Conservation (phyloP, 2,888 invertebrate genomes). For the Spodoptera exigua region DNA sequence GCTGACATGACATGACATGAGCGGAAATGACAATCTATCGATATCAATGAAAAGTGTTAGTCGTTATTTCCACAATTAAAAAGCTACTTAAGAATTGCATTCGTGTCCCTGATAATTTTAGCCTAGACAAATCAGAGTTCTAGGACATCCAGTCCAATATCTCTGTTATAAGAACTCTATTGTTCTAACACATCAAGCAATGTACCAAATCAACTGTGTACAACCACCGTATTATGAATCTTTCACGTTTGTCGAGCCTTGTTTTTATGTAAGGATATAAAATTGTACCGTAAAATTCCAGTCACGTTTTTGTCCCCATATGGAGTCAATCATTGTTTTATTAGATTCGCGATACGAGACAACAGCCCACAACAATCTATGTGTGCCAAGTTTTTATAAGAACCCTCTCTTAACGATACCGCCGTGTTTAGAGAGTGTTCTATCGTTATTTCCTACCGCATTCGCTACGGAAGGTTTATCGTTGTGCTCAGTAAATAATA, state of each 20-base stretch:
- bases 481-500: constrained; percentile 28
- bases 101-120: too few species aligned
- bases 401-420: constrained; percentile 39
- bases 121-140: too few species aligned
- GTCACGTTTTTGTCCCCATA: constrained; percentile 76
- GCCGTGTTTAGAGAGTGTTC: constrained; percentile 49
- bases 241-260: constrained; percentile 73
- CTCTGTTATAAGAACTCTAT: constrained; percentile 9
- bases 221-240: constrained; percentile 76
- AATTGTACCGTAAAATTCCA: constrained; percentile 81
- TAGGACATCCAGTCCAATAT: too few species aligned
- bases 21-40: too few species aligned
- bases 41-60: too few species aligned
- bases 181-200: constrained; percentile 16
- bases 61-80: too few species aligned
- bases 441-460: constrained; percentile 38
- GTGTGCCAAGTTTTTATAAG: constrained; percentile 48
- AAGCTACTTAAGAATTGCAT: too few species aligned
- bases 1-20: too few species aligned
- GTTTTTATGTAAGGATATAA: constrained; percentile 82
- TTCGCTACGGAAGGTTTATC: constrained; percentile 7
- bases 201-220: constrained; percentile 52
- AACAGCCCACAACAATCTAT: constrained; percentile 60
- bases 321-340: constrained; percentile 87
- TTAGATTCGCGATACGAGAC: constrained; percentile 67